Evolutionary conservation across 2,888 invertebrate species (phyloP).

Genomic region (Scaptodrosophila latifasciaeformis): DNA sequence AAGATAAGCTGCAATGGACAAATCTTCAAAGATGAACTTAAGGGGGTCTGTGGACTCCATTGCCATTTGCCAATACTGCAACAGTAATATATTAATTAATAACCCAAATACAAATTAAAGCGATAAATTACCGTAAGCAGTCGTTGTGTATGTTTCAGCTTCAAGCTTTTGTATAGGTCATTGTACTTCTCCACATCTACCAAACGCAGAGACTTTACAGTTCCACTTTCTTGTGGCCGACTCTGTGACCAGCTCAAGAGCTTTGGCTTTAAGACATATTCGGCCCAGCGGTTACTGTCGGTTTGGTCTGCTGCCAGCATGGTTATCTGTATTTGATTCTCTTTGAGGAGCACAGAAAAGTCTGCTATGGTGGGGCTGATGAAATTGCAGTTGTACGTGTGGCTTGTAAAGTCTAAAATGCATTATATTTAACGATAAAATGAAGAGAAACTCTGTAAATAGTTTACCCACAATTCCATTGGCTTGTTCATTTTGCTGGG

Average conservation of each 20-base stretch:
- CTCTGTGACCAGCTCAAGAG: slow-evolving; percentile 68
- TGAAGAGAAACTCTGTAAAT: no score
- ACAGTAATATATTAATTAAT: neutral
- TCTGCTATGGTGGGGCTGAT: slow-evolving; percentile 42
- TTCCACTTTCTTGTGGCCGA: slow-evolving; percentile 24
- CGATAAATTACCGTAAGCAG: slow-evolving; percentile 84
- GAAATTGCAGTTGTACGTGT: slow-evolving; percentile 57
- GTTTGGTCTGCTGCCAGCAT: slow-evolving; percentile 15
- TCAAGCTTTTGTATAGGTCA: slow-evolving; percentile 82
- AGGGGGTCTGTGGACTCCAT: slow-evolving; percentile 94
- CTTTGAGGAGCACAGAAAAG: slow-evolving; percentile 43
- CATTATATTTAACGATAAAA: neutral
- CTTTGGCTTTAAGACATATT: slow-evolving; percentile 76
- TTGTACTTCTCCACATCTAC: slow-evolving; percentile 83
- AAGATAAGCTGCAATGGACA: slow-evolving; percentile 93
- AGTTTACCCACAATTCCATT: slow-evolving; percentile 61
- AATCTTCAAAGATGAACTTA: slow-evolving; percentile 97
- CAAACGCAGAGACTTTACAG: slow-evolving; percentile 79
- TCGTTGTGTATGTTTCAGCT: slow-evolving; percentile 84
- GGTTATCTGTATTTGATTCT: slow-evolving; percentile 27
- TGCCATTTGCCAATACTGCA: slow-evolving; percentile 90
- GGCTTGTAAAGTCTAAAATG: slow-evolving; percentile 51
- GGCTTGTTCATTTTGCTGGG: slow-evolving; percentile 40
- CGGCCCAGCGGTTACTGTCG: slow-evolving; percentile 48
- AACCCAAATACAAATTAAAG: no score